These are phyloP conservation scores for Epinephelus cyanopodus DNA, from an alignment of 2,113 vertebrate species.

Conservation along the genomic window DNA sequence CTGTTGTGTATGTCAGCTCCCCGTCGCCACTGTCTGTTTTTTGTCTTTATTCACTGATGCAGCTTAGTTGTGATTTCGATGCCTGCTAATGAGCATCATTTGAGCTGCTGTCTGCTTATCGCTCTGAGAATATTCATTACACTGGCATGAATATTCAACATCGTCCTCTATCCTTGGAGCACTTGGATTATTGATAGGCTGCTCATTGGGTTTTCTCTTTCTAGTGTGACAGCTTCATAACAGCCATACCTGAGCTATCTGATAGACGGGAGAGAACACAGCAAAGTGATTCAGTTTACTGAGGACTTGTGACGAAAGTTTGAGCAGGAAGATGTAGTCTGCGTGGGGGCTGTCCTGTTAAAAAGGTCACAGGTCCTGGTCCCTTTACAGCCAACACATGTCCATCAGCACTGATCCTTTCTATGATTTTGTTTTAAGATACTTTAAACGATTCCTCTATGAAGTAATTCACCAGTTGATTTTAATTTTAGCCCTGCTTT, in stretches of 20 bases:
- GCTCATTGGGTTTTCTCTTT: conserved; percentile 53
- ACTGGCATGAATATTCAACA: conserved; percentile 59
- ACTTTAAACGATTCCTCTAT: background rate
- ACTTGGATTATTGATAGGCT: conserved; percentile 58
- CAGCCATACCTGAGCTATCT: conserved; percentile 23
- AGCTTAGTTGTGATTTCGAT: conserved; percentile 29
- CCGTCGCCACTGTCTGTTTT: background rate
- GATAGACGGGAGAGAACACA: background rate
- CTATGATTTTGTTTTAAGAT: background rate
- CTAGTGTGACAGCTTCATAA: conserved; percentile 51
- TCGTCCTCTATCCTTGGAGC: conserved; percentile 25
- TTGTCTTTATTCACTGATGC: conserved; percentile 19
- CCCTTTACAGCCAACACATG: background rate
- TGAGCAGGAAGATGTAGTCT: background rate
- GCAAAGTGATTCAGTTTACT: background rate
- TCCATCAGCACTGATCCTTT: background rate
- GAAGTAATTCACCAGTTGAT: background rate
- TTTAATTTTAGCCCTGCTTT: conserved; percentile 9
- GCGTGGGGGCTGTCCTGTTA: background rate
- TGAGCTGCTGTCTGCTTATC: conserved; percentile 51
- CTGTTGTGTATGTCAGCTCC: background rate
- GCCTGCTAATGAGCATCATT: conserved; percentile 55
- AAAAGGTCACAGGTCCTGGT: background rate
- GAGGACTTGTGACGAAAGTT: background rate
- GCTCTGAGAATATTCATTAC: conserved; percentile 62